These are phyloP conservation scores for Diaprepes abbreviatus DNA, from an alignment of 2,888 invertebrate genomes.

Conservation along the genomic window DNA sequence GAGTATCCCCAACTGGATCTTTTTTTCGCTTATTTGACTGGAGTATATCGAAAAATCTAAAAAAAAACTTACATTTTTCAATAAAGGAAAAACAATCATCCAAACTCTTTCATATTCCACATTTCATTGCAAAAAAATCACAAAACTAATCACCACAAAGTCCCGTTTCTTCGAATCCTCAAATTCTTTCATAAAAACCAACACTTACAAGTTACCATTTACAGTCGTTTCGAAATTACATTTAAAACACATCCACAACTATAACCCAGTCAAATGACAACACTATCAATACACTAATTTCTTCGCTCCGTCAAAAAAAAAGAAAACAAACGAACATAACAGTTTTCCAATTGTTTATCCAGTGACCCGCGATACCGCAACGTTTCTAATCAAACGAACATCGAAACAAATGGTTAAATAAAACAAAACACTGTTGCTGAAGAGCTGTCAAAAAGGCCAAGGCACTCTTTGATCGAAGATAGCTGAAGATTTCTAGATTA, in stretches of 20 bases:
- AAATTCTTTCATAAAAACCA: too few relatives aligned
- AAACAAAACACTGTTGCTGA: slow-evolving; percentile 38
- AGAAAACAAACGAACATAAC: slow-evolving; percentile 18
- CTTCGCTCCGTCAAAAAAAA: neutral
- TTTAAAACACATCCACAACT: too few relatives aligned
- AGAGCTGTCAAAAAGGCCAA: slow-evolving; percentile 35
- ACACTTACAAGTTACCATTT: too few relatives aligned
- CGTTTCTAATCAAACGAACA: slow-evolving; percentile 26
- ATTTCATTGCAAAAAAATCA: neutral
- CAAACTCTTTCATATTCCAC: slow-evolving; percentile 24
- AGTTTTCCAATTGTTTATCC: slow-evolving; percentile 23
- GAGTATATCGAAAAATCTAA: neutral
- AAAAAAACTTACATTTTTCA: neutral
- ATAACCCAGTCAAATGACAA: too few relatives aligned
- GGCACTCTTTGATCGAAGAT: slow-evolving; percentile 35
- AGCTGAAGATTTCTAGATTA: slow-evolving; percentile 30
- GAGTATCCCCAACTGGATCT: too few relatives aligned
- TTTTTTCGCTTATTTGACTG: too few relatives aligned
- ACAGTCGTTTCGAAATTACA: too few relatives aligned
- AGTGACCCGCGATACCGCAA: slow-evolving; percentile 19
- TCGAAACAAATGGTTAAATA: slow-evolving; percentile 30
- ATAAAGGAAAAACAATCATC: neutral
- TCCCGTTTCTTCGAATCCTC: too few relatives aligned
- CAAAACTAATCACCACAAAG: too few relatives aligned
- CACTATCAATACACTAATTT: slow-evolving; percentile 14